Percentiles rank a stretch among this genome's conserved stretches.
phyloP scores from a whole-genome alignment of 2,797 vertebrate genomes.

The Zalophus californianus region DNA sequence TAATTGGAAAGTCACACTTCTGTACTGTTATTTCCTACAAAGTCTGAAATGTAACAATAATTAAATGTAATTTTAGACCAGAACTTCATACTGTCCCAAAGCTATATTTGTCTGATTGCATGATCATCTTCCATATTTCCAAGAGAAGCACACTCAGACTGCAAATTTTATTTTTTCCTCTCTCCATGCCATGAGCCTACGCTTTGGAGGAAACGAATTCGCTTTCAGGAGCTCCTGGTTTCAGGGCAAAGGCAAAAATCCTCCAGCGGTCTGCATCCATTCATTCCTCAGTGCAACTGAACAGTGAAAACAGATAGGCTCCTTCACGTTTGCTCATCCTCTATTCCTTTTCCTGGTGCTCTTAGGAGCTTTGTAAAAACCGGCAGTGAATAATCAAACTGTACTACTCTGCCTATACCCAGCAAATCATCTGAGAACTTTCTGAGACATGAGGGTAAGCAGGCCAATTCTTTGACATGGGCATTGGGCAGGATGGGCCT shows the following conservation, averaged over 20 bases:
- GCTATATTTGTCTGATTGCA: constrained; percentile 68
- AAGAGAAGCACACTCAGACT: background rate
- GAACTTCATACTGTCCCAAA: constrained; percentile 68
- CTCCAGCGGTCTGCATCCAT: background rate
- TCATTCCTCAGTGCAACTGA: background rate
- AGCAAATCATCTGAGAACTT: background rate
- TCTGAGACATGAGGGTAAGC: background rate
- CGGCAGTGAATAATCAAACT: background rate
- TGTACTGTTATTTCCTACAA: constrained; percentile 82
- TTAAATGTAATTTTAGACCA: constrained; percentile 82
- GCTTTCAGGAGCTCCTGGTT: background rate
- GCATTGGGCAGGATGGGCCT: background rate
- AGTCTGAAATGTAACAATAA: constrained; percentile 82
- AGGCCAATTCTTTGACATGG: background rate
- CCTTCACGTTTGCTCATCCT: background rate
- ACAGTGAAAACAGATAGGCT: background rate
- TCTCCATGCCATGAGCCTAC: background rate
- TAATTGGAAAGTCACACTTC: constrained; percentile 86
- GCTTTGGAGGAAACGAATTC: background rate
- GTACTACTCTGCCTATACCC: background rate
- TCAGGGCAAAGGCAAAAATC: background rate
- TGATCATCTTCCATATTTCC: constrained; percentile 71
- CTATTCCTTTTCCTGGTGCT: background rate
- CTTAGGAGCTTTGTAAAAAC: background rate
- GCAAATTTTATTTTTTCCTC: background rate